These are phyloP conservation scores for Poecilia gillii DNA, from an alignment of 2,797 vertebrate species.

Conservation along the genomic window DNA sequence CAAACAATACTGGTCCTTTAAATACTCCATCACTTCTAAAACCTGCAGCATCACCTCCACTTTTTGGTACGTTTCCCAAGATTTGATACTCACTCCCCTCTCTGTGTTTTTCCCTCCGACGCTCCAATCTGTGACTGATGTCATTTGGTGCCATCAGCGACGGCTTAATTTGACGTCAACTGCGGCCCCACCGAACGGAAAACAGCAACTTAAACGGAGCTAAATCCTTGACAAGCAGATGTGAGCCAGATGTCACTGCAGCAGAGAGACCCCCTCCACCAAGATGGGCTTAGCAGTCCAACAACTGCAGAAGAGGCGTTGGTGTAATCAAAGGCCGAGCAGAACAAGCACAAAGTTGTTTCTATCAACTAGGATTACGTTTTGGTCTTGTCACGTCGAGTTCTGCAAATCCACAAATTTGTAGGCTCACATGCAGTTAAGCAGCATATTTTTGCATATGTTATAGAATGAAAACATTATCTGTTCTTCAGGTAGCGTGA, in stretches of 20 bases:
- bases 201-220: constrained; percentile 77
- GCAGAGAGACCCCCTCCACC: constrained; percentile 38
- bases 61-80: background rate
- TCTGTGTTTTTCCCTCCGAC: constrained; percentile 18
- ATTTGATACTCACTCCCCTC: background rate
- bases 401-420: constrained; percentile 16
- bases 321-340: constrained; percentile 70
- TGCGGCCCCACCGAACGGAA: constrained; percentile 59
- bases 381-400: constrained; percentile 39
- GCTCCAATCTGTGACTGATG: constrained; percentile 50
- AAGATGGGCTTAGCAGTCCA: constrained; percentile 67
- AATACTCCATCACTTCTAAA: background rate
- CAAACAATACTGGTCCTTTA: background rate
- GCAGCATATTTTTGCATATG: background rate
- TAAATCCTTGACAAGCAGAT: constrained; percentile 82
- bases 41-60: background rate
- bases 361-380: constrained; percentile 70
- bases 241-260: constrained; percentile 80
- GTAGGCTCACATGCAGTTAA: background rate
- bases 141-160: constrained; percentile 63
- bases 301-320: constrained; percentile 47
- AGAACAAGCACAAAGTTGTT: constrained; percentile 48
- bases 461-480: background rate
- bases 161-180: constrained; percentile 72
- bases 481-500: background rate